Evolutionary conservation across 1,140 invertebrate species (phyloP).

Genomic region (Nautilus pompilius): DNA sequence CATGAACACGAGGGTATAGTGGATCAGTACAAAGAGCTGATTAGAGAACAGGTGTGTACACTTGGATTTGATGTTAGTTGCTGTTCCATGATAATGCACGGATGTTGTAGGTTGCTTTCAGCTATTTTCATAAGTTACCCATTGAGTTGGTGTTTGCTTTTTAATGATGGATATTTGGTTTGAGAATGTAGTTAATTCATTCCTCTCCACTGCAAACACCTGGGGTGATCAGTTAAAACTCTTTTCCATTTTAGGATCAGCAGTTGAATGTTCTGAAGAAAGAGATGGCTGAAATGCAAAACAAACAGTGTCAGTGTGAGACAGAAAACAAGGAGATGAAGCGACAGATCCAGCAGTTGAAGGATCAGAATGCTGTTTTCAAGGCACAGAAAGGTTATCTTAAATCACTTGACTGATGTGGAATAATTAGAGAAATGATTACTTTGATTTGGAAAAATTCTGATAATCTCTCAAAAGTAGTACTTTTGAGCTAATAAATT

Average conservation of each 20-base stretch:
- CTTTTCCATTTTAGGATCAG: slow-evolving; percentile 61
- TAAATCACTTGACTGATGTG: neutral
- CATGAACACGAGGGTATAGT: slow-evolving; percentile 56
- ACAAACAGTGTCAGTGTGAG: slow-evolving; percentile 52
- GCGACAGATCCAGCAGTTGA: slow-evolving; percentile 71
- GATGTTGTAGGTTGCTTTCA: too few relatives aligned
- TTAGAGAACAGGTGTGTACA: slow-evolving; percentile 71
- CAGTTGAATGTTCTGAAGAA: slow-evolving; percentile 67
- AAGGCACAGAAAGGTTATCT: slow-evolving; percentile 66
- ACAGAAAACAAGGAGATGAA: slow-evolving; percentile 69
- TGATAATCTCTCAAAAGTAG: neutral
- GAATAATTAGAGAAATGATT: neutral
- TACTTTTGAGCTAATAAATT: neutral
- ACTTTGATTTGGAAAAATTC: neutral
- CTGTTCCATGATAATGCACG: too few relatives aligned
- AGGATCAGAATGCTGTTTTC: slow-evolving; percentile 82
- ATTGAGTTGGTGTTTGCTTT: too few relatives aligned
- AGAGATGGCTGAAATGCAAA: slow-evolving; percentile 40
- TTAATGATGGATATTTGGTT: too few relatives aligned
- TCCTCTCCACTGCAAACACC: too few relatives aligned
- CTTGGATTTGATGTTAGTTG: neutral
- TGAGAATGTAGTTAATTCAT: too few relatives aligned
- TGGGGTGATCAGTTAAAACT: too few relatives aligned
- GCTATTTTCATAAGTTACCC: too few relatives aligned
- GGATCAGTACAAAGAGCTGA: slow-evolving; percentile 78